A percentile compares a stretch with the other conserved stretches of the same genome.
phyloP scores from a whole-genome alignment of 2,888 invertebrate genomes.

The Malacosoma neustria region DNA sequence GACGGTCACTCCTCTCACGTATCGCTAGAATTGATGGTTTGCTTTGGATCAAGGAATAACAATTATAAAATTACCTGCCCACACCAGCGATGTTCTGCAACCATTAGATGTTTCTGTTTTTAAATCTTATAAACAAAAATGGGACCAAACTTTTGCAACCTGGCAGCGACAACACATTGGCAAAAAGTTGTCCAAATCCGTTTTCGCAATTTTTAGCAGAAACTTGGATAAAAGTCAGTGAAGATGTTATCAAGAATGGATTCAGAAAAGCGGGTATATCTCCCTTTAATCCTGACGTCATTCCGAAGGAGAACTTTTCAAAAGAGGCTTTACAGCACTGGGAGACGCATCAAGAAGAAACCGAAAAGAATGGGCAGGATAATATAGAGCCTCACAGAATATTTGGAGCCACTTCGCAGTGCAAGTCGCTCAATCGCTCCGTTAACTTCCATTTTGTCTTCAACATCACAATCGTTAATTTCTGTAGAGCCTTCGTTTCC shows the following conservation, averaged over 20 bases:
- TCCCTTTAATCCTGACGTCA: constrained; percentile 6
- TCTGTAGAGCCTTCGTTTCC: too few relatives aligned
- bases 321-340: too few relatives aligned
- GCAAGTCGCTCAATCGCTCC: too few relatives aligned
- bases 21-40: too few relatives aligned
- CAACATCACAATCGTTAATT: too few relatives aligned
- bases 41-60: constrained; percentile 10
- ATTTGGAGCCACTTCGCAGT: too few relatives aligned
- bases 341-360: too few relatives aligned
- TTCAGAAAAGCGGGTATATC: constrained; percentile 11
- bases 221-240: constrained; percentile 5
- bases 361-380: too few relatives aligned
- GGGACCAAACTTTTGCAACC: constrained; percentile 7
- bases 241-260: constrained; percentile 7
- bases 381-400: too few relatives aligned
- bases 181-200: constrained; percentile 4
- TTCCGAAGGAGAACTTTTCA: constrained; percentile 8
- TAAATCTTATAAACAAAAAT: constrained; percentile 10
- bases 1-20: too few relatives aligned
- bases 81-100: constrained; percentile 13
- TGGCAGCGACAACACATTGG: constrained; percentile 9
- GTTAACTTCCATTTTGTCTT: too few relatives aligned
- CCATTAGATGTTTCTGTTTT: constrained; percentile 13
- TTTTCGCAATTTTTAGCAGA: constrained; percentile 8
- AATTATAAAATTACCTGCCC: constrained; percentile 13